phyloP scores from a whole-genome alignment of 2,888 invertebrate genomes.

The Pantelozetes paolii region DNA sequence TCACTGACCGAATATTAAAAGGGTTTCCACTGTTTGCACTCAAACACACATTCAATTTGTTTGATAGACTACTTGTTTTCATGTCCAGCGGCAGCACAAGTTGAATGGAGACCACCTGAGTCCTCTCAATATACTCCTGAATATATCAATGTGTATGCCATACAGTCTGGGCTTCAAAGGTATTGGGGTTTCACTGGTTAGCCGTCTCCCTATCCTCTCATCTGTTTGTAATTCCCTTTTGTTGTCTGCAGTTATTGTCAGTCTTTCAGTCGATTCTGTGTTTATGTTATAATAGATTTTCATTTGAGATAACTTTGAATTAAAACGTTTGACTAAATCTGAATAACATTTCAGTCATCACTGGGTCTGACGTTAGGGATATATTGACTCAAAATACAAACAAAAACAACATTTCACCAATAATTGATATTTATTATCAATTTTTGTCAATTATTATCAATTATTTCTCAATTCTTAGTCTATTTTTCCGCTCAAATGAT shows the following conservation, averaged over 20 bases:
- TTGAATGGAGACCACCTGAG: no score
- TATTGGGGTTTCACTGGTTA: neutral
- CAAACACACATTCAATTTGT: neutral
- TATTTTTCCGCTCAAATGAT: slow-evolving; percentile 4
- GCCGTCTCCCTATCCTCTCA: neutral
- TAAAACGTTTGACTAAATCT: slow-evolving; percentile 26
- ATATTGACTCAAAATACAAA: slow-evolving; percentile 16
- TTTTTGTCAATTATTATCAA: neutral
- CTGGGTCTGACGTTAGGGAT: neutral
- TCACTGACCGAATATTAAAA: slow-evolving; percentile 14
- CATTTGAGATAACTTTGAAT: slow-evolving; percentile 7
- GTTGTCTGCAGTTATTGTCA: slow-evolving; percentile 13
- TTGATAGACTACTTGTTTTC: neutral
- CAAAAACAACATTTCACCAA: neutral
- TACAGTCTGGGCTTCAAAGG: no score
- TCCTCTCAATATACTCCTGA: no score
- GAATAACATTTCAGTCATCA: slow-evolving; percentile 11
- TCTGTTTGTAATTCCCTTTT: neutral
- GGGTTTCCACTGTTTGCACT: slow-evolving; percentile 20
- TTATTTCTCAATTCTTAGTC: neutral
- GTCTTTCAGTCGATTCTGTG: neutral
- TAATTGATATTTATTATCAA: slow-evolving; percentile 26
- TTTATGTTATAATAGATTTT: slow-evolving; percentile 11
- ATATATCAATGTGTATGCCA: neutral
- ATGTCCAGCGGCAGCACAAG: slow-evolving; percentile 29